These are phyloP conservation scores for Peromyscus aztecus DNA, from an alignment of 2,797 vertebrate species.

Conservation along the genomic window DNA sequence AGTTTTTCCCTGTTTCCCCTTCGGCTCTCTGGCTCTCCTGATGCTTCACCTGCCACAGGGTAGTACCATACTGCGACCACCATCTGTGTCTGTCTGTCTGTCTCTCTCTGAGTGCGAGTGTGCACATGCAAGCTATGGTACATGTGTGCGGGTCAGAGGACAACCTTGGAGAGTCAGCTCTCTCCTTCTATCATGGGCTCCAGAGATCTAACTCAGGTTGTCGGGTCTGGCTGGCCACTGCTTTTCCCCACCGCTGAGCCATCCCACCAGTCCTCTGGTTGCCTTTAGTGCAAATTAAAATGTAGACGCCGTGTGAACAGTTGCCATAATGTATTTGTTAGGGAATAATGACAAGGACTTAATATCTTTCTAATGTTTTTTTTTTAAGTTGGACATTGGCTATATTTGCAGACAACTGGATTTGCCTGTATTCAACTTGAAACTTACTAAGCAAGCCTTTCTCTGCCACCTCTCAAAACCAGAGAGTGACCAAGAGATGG, in stretches of 20 bases:
- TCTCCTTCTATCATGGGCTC: background rate
- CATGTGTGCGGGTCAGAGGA: background rate
- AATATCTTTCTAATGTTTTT: background rate
- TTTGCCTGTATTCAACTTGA: slow-evolving; percentile 11
- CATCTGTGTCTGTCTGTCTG: background rate
- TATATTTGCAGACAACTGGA: background rate
- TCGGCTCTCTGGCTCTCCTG: background rate
- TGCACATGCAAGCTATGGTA: no score
- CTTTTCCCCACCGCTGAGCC: background rate
- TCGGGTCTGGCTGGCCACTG: background rate
- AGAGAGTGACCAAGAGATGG: background rate
- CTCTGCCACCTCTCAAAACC: background rate
- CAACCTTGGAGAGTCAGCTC: background rate
- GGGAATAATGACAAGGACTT: background rate
- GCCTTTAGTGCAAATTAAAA: background rate
- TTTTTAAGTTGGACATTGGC: background rate
- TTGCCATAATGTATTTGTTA: background rate
- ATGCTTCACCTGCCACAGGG: background rate
- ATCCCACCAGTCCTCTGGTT: background rate
- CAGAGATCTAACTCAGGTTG: background rate
- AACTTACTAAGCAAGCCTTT: background rate
- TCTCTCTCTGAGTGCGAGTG: background rate
- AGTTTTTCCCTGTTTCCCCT: background rate
- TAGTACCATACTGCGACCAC: background rate
- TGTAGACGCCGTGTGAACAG: background rate